phyloP scores from a whole-genome alignment of 2,888 invertebrate species.

The Agrochola macilenta region DNA sequence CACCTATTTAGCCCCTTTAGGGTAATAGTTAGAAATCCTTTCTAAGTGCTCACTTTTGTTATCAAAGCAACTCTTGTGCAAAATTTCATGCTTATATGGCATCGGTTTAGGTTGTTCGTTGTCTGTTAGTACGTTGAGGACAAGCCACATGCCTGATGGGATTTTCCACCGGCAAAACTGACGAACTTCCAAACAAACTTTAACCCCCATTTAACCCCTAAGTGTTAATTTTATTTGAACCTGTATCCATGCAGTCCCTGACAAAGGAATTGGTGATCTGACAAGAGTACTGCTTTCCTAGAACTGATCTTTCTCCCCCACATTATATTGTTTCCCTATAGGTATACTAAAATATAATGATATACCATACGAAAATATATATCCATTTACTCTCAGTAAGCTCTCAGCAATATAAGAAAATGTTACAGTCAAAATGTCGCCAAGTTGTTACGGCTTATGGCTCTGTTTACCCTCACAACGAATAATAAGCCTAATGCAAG shows the following conservation, averaged over 20 bases:
- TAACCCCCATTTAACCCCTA: too few relatives aligned
- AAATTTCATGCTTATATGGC: too few relatives aligned
- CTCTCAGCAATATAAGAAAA: slow-evolving; percentile 8
- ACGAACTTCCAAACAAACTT: too few relatives aligned
- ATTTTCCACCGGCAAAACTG: too few relatives aligned
- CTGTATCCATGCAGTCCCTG: not conserved
- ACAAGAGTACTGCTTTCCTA: not conserved
- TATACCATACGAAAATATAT: not conserved
- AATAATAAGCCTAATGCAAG: slow-evolving; percentile 43
- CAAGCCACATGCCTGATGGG: too few relatives aligned
- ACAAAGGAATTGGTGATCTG: not conserved
- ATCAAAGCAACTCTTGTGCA: too few relatives aligned
- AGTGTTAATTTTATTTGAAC: not conserved
- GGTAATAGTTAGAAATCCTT: too few relatives aligned
- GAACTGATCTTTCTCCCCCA: not conserved
- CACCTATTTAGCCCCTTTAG: too few relatives aligned
- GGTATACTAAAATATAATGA: too few relatives aligned
- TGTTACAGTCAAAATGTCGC: slow-evolving; percentile 17
- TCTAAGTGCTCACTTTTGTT: too few relatives aligned
- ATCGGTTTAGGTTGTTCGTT: too few relatives aligned
- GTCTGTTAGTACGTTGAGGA: too few relatives aligned
- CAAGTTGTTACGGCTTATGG: slow-evolving; percentile 33
- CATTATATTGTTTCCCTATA: not conserved
- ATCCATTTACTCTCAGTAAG: not conserved
- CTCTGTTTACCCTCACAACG: slow-evolving; percentile 39